Base-by-base conservation (phyloP, 1,140 invertebrate genomes). In the Hyphantria cunea region DNA sequence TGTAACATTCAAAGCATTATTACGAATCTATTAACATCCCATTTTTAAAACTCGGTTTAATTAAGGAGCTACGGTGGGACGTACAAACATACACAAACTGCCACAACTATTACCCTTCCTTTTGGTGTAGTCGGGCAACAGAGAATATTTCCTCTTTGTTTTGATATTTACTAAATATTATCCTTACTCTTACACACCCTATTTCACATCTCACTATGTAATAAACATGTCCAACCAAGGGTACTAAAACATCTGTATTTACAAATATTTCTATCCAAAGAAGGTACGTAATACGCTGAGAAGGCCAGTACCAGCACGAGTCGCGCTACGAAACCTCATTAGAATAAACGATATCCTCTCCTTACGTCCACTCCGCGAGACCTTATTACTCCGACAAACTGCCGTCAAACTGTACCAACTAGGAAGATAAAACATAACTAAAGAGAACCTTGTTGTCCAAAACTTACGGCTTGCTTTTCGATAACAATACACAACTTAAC, bases 301-400 rank as follows among this genome's bases (percentile, higher is more conserved):
- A 72, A 44, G 41, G 66, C 64, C 70, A 69, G 61, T 73, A 71
- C 71, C 72, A 72, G 63, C 72, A 78, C 73, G 72, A 78, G 79
- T 79, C 78, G 82, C 66, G 48, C 69, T 75, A 72, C 76, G 78
- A 83, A 82, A 84, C 85, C 82, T 90, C 86, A 89, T 90, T 89
- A 90, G 86, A 90, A 89, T 90, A 90, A 90, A 89, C 88, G 86
- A 90, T 89, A 90, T 90, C 84, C 86, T 88, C 81, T 86, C 79
- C 84, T 86, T 83, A 82, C 84, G 86, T 89, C 86, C 88, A 90
- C 83, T 90, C 78, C 77, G 75, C 77, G 80, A 85, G 84, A 84
- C 86, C 86, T 90, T 90, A 90, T 90, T 90, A 90, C 85, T 80
- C 74, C 85, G 77, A 87, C 85, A 88, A 90, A 89, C 84, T 83